Evolutionary conservation across 2,113 vertebrate species (phyloP).

Genomic region (Anas platyrhynchos): DNA sequence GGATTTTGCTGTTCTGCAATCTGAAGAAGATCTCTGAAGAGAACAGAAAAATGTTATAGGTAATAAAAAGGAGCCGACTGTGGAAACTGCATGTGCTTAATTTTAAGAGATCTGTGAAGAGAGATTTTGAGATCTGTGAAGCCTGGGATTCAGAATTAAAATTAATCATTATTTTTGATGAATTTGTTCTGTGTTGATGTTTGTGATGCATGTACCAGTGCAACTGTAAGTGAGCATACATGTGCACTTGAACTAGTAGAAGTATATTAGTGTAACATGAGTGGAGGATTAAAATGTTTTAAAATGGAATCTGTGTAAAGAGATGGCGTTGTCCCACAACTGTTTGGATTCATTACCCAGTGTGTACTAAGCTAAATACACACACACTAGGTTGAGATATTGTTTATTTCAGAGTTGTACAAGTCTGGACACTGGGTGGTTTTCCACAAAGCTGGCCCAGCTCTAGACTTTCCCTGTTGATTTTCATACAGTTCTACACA

Average conservation of each 20-base stretch:
- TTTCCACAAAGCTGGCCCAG: too few relatives aligned
- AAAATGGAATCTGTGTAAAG: background rate
- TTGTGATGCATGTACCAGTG: background rate
- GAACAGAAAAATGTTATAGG: background rate
- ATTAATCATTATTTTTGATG: background rate
- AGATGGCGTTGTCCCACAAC: background rate
- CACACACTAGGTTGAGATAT: too few relatives aligned
- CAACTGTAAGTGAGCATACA: background rate
- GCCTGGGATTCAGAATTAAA: background rate
- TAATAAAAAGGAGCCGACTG: background rate
- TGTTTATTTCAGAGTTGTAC: too few relatives aligned
- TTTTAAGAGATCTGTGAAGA: background rate
- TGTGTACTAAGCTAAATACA: too few relatives aligned
- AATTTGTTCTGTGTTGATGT: background rate
- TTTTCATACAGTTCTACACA: too few relatives aligned
- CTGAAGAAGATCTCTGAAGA: background rate
- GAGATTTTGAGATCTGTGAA: background rate
- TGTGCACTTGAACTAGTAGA: background rate
- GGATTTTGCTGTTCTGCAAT: background rate
- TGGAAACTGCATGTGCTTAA: background rate
- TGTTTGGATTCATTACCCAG: too few relatives aligned
- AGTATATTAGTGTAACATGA: background rate
- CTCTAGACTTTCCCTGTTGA: too few relatives aligned
- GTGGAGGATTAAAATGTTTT: background rate
- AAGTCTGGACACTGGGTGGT: too few relatives aligned